Evolutionary conservation across 2,113 vertebrate genomes (phyloP), one percentile per base, ranked within the genome.

Genomic region (Pterophyllum scalare): DNA sequence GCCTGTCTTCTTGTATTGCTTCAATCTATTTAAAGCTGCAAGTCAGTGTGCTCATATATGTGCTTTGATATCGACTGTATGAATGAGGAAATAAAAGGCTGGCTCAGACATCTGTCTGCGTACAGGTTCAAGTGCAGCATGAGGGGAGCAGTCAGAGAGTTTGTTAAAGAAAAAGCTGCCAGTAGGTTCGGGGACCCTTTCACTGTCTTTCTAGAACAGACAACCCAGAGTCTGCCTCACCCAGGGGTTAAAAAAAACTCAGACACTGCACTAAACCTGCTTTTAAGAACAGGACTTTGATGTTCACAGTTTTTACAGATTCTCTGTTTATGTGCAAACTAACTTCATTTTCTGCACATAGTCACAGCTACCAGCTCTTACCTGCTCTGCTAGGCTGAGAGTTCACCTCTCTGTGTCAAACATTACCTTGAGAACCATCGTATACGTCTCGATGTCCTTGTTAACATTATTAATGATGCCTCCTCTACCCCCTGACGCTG

Each of bases 401-500:
- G 20, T 31, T 54, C 67, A 52, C 67, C 46, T 54, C 46, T 52
- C 43, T 8, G 46, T 31, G 46, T n/a, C 67, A 3, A 72, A 46
- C 31, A 31, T 81, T 81, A 85, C 80, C 80, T 75, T 78, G 81
- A 82, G 43, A 76, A 26, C 5, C 40, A 59, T 61, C 76, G 35
- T 38, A 61, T 75, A 64, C 8, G 40, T 20, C 59, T 33, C 31
- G 80, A 77, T 52, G 81, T 75, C 81, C 84, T 92, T 91, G 89
- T 90, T 88, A 89, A 77, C 1, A 79, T 84, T 86, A 88, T 90
- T 85, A 90, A 88, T 88, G 90, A 79, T 60, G 43, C 38, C 59
- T 75, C 70, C 46, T 28, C 24, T 17, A 2, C 72, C 60, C 43
- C 52, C 87, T 31, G 56, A 70, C 0, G 46, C 58, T 78, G 79